phyloP scores from a whole-genome alignment of 2,113 vertebrate species.

The Brachyistius frenatus region DNA sequence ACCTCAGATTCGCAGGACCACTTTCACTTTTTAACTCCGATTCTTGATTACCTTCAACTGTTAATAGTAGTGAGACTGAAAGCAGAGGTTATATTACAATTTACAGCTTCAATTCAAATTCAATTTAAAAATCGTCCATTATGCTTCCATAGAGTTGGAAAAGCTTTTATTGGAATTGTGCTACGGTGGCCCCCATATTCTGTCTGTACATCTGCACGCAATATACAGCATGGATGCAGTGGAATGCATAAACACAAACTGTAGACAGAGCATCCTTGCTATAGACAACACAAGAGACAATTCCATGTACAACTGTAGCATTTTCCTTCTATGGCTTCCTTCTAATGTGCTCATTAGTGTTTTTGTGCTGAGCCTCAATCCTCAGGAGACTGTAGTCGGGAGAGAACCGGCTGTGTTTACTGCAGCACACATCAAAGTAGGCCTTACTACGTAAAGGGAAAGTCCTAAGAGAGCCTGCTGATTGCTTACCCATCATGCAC shows the following conservation, averaged over 20 bases:
- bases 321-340: constrained; percentile 79
- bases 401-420: constrained; percentile 81
- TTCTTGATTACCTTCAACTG: constrained; percentile 32
- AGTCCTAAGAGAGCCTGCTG: constrained; percentile 68
- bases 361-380: constrained; percentile 74
- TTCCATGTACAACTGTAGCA: constrained; percentile 82
- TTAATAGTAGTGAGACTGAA: constrained; percentile 23
- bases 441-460: constrained; percentile 67
- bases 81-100: neutral
- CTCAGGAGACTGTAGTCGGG: constrained; percentile 74
- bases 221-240: neutral
- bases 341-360: constrained; percentile 87
- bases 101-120: neutral
- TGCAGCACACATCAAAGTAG: constrained; percentile 80
- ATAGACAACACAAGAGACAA: constrained; percentile 67
- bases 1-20: constrained; percentile 17
- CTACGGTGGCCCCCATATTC: neutral
- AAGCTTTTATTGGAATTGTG: neutral
- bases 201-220: neutral
- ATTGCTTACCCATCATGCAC: constrained; percentile 78
- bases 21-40: constrained; percentile 4
- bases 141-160: constrained; percentile 2
- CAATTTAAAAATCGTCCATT: constrained; percentile 1
- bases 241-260: constrained; percentile 7
- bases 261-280: constrained; percentile 44